phyloP scores from a whole-genome alignment of 2,888 invertebrate species.

The Agrochola macilenta region DNA sequence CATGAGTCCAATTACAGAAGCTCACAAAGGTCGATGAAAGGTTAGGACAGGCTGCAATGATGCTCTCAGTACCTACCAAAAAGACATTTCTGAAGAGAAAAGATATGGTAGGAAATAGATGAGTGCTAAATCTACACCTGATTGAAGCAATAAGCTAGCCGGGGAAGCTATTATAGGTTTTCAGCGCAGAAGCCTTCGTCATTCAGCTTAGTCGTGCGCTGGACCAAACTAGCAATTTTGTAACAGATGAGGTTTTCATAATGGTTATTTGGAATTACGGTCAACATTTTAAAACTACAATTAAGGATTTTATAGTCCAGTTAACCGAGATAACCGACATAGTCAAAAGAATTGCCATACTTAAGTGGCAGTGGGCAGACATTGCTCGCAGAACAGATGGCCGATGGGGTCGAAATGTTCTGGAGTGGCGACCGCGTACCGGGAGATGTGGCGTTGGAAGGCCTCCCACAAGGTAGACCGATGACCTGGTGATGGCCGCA shows the following conservation, averaged over 20 bases:
- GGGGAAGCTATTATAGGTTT: constrained; percentile 54
- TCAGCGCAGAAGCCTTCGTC: constrained; percentile 42
- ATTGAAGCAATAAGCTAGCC: constrained; percentile 49
- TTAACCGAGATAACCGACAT: too few species aligned
- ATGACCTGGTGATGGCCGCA: too few species aligned
- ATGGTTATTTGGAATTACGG: constrained; percentile 20
- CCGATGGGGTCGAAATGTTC: too few species aligned
- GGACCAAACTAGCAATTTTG: constrained; percentile 47
- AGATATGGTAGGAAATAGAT: constrained; percentile 1
- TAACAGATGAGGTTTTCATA: constrained; percentile 40
- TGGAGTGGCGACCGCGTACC: too few species aligned
- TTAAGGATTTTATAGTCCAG: too few species aligned
- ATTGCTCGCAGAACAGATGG: too few species aligned
- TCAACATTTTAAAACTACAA: constrained; percentile 5
- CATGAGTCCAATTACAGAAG: not conserved
- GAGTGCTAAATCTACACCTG: constrained; percentile 48
- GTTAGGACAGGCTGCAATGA: not conserved
- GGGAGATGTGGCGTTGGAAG: too few species aligned
- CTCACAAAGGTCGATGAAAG: not conserved
- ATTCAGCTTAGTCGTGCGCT: constrained; percentile 44
- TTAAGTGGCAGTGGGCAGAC: too few species aligned
- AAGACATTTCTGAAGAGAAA: not conserved
- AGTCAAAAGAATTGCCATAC: too few species aligned
- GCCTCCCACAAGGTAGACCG: too few species aligned
- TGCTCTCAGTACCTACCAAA: not conserved